Conservation (phyloP, 2,113 vertebrate species). For the Melanerpes formicivorus region DNA sequence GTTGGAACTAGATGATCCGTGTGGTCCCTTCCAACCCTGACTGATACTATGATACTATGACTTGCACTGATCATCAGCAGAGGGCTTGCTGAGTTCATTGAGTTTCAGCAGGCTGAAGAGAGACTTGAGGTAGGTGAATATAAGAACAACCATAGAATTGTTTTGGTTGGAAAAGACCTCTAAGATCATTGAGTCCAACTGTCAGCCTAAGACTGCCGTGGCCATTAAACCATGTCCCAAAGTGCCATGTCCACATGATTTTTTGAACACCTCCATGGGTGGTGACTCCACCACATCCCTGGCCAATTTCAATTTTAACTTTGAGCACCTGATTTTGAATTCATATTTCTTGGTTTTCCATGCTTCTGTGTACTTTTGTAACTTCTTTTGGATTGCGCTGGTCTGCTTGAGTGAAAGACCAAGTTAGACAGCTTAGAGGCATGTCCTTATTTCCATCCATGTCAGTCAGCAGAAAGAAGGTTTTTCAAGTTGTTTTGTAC, state of each 20-base stretch:
- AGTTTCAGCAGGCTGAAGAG: background rate
- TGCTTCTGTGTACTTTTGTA: background rate
- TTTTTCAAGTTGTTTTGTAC: background rate
- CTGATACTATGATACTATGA: background rate
- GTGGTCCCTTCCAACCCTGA: too few relatives aligned
- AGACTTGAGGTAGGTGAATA: accelerated
- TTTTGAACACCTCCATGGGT: too few relatives aligned
- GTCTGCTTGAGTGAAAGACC: background rate
- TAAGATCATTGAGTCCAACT: too few relatives aligned
- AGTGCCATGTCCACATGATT: too few relatives aligned
- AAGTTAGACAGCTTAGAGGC: background rate
- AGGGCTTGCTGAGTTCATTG: background rate
- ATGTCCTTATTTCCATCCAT: background rate
- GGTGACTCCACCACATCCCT: too few relatives aligned
- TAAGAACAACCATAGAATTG: background rate
- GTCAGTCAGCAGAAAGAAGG: background rate
- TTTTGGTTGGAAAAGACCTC: too few relatives aligned
- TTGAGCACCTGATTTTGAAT: background rate
- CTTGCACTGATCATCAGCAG: background rate
- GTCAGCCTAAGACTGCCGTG: too few relatives aligned
- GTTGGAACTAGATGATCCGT: too few relatives aligned
- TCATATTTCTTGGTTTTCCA: background rate
- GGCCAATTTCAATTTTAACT: background rate
- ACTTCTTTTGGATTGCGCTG: background rate
- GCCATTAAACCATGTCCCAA: too few relatives aligned